Evolutionary conservation across 2,888 invertebrate genomes (phyloP), one percentile per base, ranked within the genome.

Genomic region (Leptogaster cylindrica): DNA sequence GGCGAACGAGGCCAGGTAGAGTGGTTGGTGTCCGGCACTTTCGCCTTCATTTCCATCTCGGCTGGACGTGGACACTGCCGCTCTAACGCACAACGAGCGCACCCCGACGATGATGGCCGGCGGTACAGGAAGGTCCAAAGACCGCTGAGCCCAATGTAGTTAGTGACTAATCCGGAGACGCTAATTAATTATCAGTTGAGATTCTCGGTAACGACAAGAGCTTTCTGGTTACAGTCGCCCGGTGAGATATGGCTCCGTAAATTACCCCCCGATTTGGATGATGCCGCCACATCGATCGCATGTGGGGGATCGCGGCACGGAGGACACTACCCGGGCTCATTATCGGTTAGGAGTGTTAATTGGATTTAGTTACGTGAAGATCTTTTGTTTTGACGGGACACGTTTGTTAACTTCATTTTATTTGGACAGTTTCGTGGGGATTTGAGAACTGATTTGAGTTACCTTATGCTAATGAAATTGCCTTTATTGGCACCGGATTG

Each of bases 191-290:
- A 66, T 55, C 61, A 51, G 14, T 8, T 41, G 48, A 12, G 61
- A 48, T 46, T 46, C 46, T 6, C 31, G 46, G 64, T 66, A 66
- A 65, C 63, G 52, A 69, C 63, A 69, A 69, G 46, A 69, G 66
- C 69, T 69, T 69, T 66, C 63, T 69, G 65, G 65, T 66, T 66
- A 58, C 66, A 41, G 46, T 65, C 63, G 61, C 48, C 14, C 28
- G 51, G 68, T 68, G 61, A 68, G 65, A 66, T 68, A 68, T 68
- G 65, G 68, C 44, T 51, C 50, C 68, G 68, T 68, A 68, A 68
- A 68, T 68, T 66, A 68, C 52, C 25, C 12, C 28, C 44, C 27
- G 61, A 61, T 66, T 66, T 68, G 65, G 65, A 18, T 18, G 58
- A 41, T 44, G 20, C 51, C 52, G 52, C 31, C 52, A 52, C 52